Evolutionary conservation across 2,113 vertebrate genomes (phyloP).

Genomic region (Zosterops japonicus): DNA sequence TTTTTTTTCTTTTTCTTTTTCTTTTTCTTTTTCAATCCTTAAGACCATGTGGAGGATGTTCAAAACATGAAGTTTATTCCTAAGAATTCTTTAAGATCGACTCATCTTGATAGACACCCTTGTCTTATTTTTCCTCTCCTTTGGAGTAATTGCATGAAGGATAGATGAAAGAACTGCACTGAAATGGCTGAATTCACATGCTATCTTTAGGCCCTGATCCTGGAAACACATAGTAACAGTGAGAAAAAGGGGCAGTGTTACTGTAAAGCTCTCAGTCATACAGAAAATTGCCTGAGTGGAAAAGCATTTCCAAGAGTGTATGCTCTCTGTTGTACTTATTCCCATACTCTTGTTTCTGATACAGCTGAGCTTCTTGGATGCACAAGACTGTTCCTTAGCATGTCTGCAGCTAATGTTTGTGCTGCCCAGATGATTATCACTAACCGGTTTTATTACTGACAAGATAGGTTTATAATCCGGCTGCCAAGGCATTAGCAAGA

Average conservation of each 20-base stretch:
- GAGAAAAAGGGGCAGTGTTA: background rate
- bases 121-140: background rate
- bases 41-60: background rate
- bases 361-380: background rate
- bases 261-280: background rate
- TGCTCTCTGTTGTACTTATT: background rate
- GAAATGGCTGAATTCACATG: background rate
- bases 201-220: background rate
- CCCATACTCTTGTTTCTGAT: background rate
- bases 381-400: background rate
- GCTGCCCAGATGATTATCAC: background rate
- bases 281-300: background rate
- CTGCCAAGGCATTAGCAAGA: background rate
- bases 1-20: too few relatives aligned
- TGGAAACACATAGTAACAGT: accelerated
- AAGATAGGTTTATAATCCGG: background rate
- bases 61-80: background rate
- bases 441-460: background rate
- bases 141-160: background rate
- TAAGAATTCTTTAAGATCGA: background rate
- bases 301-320: background rate
- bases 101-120: background rate
- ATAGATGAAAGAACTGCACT: background rate
- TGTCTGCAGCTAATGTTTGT: background rate
- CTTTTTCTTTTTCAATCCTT: background rate